Percentiles rank a stretch among this genome's conserved stretches.
These are phyloP conservation scores for Saguinus oedipus DNA, from an alignment of 2,797 vertebrate genomes.

Conservation along the genomic window DNA sequence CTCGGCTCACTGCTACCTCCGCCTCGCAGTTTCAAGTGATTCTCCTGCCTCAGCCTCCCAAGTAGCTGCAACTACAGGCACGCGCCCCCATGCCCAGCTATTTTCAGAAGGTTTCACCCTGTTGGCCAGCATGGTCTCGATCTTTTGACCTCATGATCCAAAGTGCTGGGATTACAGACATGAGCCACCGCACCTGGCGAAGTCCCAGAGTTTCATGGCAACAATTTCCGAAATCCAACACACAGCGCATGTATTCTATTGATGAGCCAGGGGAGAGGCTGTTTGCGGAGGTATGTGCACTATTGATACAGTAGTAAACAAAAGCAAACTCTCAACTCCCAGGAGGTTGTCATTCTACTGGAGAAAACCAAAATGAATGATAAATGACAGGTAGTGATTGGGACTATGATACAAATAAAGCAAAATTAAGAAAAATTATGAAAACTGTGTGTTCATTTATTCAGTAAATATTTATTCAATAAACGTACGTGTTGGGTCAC, in stretches of 20 bases:
- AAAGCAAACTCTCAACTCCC: background rate
- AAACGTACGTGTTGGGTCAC: background rate
- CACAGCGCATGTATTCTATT: background rate
- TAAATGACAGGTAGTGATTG: background rate
- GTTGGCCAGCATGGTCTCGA: too few species aligned
- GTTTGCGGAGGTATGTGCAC: background rate
- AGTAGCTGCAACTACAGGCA: too few species aligned
- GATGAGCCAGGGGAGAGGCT: background rate
- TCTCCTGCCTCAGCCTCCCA: too few species aligned
- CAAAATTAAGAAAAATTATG: background rate
- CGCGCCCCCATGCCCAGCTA: accelerated
- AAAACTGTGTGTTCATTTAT: background rate
- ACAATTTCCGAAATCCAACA: background rate
- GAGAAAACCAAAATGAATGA: background rate
- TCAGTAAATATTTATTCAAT: background rate
- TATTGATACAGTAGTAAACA: background rate
- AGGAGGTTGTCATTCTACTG: background rate
- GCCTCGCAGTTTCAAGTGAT: too few species aligned
- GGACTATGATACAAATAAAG: background rate
- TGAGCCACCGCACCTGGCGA: accelerated
- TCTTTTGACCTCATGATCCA: too few species aligned
- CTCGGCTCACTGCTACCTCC: too few species aligned
- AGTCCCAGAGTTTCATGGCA: background rate
- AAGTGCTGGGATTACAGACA: too few species aligned
- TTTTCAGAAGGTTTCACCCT: too few species aligned